phyloP scores from a whole-genome alignment of 2,888 invertebrate genomes.

The Leptura quadrifasciata region DNA sequence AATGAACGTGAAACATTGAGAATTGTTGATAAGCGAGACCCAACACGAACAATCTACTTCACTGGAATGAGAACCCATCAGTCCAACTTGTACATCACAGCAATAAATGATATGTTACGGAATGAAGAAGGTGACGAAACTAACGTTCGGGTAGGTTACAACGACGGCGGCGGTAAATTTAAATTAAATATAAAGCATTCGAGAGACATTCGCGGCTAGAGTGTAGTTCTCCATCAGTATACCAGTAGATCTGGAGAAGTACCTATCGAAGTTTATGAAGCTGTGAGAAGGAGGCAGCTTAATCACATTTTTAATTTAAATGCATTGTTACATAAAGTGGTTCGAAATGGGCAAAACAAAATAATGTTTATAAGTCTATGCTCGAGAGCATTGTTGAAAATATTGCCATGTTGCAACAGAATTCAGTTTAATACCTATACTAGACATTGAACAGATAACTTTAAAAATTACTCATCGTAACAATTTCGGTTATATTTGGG shows the following conservation, averaged over 20 bases:
- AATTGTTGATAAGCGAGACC: constrained; percentile 83
- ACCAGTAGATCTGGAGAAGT: constrained; percentile 78
- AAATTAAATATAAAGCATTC: constrained; percentile 78
- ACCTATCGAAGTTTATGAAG: constrained; percentile 82
- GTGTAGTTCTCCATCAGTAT: constrained; percentile 71
- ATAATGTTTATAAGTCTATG: no score
- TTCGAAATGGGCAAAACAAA: constrained; percentile 73
- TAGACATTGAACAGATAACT: constrained; percentile 61
- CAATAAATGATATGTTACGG: constrained; percentile 78
- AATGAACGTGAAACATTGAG: constrained; percentile 82
- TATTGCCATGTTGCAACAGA: constrained; percentile 56
- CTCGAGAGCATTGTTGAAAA: constrained; percentile 45
- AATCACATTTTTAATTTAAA: constrained; percentile 76
- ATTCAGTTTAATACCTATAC: constrained; percentile 62
- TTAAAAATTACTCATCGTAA: constrained; percentile 74
- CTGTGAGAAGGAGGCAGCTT: constrained; percentile 81
- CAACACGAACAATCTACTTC: constrained; percentile 84
- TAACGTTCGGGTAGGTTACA: constrained; percentile 75
- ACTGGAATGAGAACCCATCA: constrained; percentile 78
- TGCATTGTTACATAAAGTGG: constrained; percentile 77
- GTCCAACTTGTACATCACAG: constrained; percentile 82
- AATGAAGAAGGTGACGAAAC: constrained; percentile 71
- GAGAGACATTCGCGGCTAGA: constrained; percentile 61
- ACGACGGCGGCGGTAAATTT: constrained; percentile 80
- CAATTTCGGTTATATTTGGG: constrained; percentile 83